phyloP scores from a whole-genome alignment of 2,888 invertebrate genomes.

The Bembecia ichneumoniformis region DNA sequence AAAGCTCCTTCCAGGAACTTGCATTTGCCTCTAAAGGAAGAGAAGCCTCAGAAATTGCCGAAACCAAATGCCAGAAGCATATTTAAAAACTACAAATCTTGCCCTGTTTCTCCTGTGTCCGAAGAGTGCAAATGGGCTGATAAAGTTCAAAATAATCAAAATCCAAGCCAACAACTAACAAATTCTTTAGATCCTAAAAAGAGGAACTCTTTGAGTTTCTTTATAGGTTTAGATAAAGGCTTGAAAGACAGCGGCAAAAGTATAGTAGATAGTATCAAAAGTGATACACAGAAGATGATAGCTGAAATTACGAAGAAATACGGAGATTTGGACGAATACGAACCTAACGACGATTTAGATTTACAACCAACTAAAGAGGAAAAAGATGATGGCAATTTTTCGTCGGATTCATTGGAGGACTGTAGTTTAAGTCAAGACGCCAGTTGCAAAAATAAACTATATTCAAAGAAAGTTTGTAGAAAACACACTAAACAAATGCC shows the following conservation, averaged over 20 bases:
- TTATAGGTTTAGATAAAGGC: slow-evolving; percentile 73
- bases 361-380: slow-evolving; percentile 50
- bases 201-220: slow-evolving; percentile 76
- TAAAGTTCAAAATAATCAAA: slow-evolving; percentile 34
- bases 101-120: slow-evolving; percentile 86
- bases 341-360: slow-evolving; percentile 36
- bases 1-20: slow-evolving; percentile 52
- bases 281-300: slow-evolving; percentile 77
- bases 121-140: slow-evolving; percentile 81
- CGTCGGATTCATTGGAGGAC: slow-evolving; percentile 85
- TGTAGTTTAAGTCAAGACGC: slow-evolving; percentile 73
- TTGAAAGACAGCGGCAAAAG: slow-evolving; percentile 65
- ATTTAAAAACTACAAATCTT: slow-evolving; percentile 79
- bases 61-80: slow-evolving; percentile 67
- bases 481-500: slow-evolving; percentile 69
- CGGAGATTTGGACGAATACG: slow-evolving; percentile 72
- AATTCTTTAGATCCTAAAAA: slow-evolving; percentile 63
- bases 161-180: slow-evolving; percentile 37
- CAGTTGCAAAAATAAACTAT: slow-evolving; percentile 63
- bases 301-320: slow-evolving; percentile 76
- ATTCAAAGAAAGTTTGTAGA: slow-evolving; percentile 66
- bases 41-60: slow-evolving; percentile 43
- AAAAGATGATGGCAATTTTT: slow-evolving; percentile 79
- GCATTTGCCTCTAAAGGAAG: slow-evolving; percentile 42
- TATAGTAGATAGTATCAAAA: slow-evolving; percentile 74